Base-by-base conservation (phyloP, 2,888 invertebrate species). In the Dorcus parallelipipedus region DNA sequence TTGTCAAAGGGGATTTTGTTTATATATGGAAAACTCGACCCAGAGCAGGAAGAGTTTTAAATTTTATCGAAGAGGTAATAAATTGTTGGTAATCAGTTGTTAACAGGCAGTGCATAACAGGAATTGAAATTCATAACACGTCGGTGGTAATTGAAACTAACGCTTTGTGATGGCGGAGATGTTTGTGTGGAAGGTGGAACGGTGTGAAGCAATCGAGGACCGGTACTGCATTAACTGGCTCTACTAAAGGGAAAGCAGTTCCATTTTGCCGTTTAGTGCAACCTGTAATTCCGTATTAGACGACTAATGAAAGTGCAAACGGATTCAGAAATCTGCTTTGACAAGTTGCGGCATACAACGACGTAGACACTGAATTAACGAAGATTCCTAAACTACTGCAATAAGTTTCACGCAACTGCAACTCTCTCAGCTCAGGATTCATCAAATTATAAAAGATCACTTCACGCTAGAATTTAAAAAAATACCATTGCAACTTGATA, bases 251-350 rank as follows among this genome's bases (percentile, higher is more conserved):
- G 20, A 17, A 45, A 45, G 45, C 20, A 52, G 45, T 52, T 56
- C 56, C 43, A 56, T 56, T 52, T 43, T 52, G 43, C 52, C 52
- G 51, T 43, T 56, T 47, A 56, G 45, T 40, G 17, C 45, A 42
- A 42, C 42, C 51, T 42, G 52, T 51, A 52, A 56, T 56, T 56
- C 52, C 45, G 51, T 56, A 51, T 50, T 55, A 55, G 49, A 39
- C 43, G 53, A 53, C 55, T 55, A 55, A 55, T 55, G 55, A 55
- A 55, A 55, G 49, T 55, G 55, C 55, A 55, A 55, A 55, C 55
- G 49, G 55, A 48, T 55, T 55, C 50, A 49, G 38, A 39, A 55
- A 55, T 55, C 55, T 50, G 55, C 55, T 49, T 55, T 33, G 26
- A 33, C 26, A 33, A 33, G 26, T 33, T 33, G 26, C 26, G 26